Percentiles rank a stretch among this genome's conserved stretches.
phyloP scores from a whole-genome alignment of 1,140 invertebrate genomes.

The Tyrophagus putrescentiae region DNA sequence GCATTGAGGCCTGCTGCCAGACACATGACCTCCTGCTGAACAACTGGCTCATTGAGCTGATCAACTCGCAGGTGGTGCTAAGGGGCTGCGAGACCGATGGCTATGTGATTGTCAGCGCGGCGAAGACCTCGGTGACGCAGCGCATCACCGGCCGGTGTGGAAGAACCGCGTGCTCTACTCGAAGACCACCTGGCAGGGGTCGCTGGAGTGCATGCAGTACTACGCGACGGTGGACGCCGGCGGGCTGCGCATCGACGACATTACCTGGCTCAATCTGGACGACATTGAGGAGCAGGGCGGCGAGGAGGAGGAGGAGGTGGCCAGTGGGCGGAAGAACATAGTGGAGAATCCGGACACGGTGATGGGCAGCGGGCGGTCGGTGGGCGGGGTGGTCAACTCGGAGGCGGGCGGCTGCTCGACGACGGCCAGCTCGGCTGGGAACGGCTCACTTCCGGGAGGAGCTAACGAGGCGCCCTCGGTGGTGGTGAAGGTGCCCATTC shows the following conservation, averaged over 20 bases:
- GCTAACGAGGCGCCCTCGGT: background rate
- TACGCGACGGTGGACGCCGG: slow-evolving; percentile 86
- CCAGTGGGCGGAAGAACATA: slow-evolving; percentile 82
- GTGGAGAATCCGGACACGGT: slow-evolving; percentile 70
- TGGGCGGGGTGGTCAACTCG: slow-evolving; percentile 84
- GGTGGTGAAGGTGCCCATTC: slow-evolving; percentile 31
- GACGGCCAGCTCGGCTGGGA: slow-evolving; percentile 8
- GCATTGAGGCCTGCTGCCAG: slow-evolving; percentile 68
- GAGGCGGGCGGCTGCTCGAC: slow-evolving; percentile 53
- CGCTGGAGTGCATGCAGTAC: slow-evolving; percentile 94
- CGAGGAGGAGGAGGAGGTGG: slow-evolving; percentile 60
- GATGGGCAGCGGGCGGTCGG: slow-evolving; percentile 81
- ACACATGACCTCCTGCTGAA: slow-evolving; percentile 71
- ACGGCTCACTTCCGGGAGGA: slow-evolving; percentile 17
- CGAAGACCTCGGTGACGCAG: slow-evolving; percentile 83
- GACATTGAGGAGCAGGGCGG: slow-evolving; percentile 71
- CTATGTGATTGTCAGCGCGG: slow-evolving; percentile 88
- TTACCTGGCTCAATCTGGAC: slow-evolving; percentile 85
- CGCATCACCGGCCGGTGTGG: slow-evolving; percentile 82
- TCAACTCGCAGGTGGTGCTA: slow-evolving; percentile 87
- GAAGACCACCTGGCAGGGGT: slow-evolving; percentile 87
- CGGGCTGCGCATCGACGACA: slow-evolving; percentile 49
- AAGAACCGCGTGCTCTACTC: slow-evolving; percentile 67
- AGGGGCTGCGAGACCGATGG: slow-evolving; percentile 90
- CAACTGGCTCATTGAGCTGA: slow-evolving; percentile 87